Percentiles rank a stretch among this genome's conserved stretches.
These are phyloP conservation scores for Macrosoma leucophasiata DNA, from an alignment of 2,888 invertebrate species.

Conservation along the genomic window DNA sequence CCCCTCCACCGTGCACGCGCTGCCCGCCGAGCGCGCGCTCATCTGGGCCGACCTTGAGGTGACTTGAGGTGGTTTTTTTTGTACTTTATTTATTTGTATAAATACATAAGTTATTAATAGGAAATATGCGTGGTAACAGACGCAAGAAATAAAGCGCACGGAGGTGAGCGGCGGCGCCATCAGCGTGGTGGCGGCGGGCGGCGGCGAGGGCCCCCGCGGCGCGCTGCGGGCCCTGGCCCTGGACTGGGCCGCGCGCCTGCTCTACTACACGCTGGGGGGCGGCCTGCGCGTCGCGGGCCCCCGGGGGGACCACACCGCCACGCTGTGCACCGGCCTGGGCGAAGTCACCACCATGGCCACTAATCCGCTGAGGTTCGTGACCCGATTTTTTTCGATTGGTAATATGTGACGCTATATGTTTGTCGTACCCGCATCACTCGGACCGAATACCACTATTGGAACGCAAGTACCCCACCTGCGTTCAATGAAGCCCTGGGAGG, in stretches of 20 bases:
- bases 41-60: no score
- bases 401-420: no score
- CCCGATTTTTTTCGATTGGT: no score
- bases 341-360: slow-evolving; percentile 66
- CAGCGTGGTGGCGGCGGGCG: slow-evolving; percentile 79
- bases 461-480: no score
- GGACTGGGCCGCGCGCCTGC: slow-evolving; percentile 86
- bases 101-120: no score
- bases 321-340: slow-evolving; percentile 54
- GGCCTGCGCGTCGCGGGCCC: slow-evolving; percentile 82
- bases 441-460: no score
- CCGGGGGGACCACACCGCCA: slow-evolving; percentile 80
- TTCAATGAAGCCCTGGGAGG: no score
- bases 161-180: slow-evolving; percentile 75
- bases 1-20: no score
- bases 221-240: slow-evolving; percentile 90
- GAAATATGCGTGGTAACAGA: slow-evolving; percentile 32
- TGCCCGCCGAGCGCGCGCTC: no score
- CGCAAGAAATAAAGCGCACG: slow-evolving; percentile 82
- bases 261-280: slow-evolving; percentile 80
- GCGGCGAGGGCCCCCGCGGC: slow-evolving; percentile 74
- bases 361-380: slow-evolving; percentile 80
- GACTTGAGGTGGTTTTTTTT: no score
- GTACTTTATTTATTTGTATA: no score
- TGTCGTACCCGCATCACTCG: no score